These are phyloP conservation scores for Drosophila murphyi DNA, from an alignment of 1,140 invertebrate genomes.

Conservation along the genomic window DNA sequence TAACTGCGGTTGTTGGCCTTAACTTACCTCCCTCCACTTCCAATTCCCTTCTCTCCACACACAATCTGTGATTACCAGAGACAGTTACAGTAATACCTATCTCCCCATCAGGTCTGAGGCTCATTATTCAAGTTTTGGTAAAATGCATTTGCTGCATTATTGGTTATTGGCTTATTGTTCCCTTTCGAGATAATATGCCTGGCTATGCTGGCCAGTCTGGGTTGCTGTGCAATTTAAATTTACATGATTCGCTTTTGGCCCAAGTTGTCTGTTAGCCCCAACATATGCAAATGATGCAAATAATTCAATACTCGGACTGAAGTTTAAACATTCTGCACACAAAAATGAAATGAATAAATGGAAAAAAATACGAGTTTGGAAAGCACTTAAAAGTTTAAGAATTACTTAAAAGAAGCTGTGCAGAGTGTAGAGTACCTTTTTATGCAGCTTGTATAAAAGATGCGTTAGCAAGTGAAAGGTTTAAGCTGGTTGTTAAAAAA, in stretches of 20 bases:
- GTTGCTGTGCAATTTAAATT: slow-evolving; percentile 7
- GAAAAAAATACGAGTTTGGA: too few relatives aligned
- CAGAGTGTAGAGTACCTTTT: too few relatives aligned
- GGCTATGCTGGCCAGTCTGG: neutral
- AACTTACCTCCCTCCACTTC: neutral
- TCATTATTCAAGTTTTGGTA: slow-evolving; percentile 53
- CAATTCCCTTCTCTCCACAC: slow-evolving; percentile 27
- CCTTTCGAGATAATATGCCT: slow-evolving; percentile 2
- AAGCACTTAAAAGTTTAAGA: too few relatives aligned
- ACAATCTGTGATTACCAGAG: neutral
- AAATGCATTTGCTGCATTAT: slow-evolving; percentile 43
- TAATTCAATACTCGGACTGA: neutral
- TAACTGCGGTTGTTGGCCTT: slow-evolving; percentile 42
- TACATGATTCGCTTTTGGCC: slow-evolving; percentile 17
- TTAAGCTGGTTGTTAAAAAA: too few relatives aligned
- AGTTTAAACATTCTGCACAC: neutral
- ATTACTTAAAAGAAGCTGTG: too few relatives aligned
- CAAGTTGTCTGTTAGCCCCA: slow-evolving; percentile 30
- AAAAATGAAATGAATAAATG: too few relatives aligned
- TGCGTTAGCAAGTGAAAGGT: too few relatives aligned
- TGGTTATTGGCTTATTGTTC: slow-evolving; percentile 61
- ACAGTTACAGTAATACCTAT: neutral
- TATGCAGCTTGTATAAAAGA: too few relatives aligned
- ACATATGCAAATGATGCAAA: slow-evolving; percentile 27
- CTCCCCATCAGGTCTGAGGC: slow-evolving; percentile 10